phyloP scores from a whole-genome alignment of 2,113 vertebrate genomes.

The Misgurnus mizolepis region DNA sequence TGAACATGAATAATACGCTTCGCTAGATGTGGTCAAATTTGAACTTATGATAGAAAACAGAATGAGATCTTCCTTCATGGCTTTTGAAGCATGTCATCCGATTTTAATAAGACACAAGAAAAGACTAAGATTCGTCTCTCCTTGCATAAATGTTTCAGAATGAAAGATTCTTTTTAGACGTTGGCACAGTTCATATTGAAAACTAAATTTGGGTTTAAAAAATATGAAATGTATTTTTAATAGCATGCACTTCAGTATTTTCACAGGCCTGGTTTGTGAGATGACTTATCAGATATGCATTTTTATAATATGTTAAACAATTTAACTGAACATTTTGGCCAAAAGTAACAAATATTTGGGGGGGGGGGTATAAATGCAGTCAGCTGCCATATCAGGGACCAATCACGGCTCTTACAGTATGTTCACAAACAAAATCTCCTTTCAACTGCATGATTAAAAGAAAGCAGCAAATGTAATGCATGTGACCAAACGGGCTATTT shows the following conservation, averaged over 20 bases:
- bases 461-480: slow-evolving; percentile 1
- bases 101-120: slow-evolving; percentile 15
- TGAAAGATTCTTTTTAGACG: neutral
- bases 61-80: neutral
- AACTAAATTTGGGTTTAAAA: slow-evolving; percentile 1
- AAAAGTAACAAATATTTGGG: neutral
- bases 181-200: neutral
- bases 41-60: slow-evolving; percentile 15
- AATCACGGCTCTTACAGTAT: slow-evolving; percentile 4
- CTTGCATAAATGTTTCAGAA: slow-evolving; percentile 16
- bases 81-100: slow-evolving; percentile 23
- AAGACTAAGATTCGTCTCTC: neutral
- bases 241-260: neutral
- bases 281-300: slow-evolving; percentile 7
- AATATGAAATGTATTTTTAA: slow-evolving; percentile 9
- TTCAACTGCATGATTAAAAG: neutral
- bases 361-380: neutral
- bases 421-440: neutral
- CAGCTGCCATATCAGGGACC: neutral
- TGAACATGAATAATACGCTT: slow-evolving; percentile 28
- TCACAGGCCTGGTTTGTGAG: neutral
- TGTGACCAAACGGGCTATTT: neutral
- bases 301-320: slow-evolving; percentile 10
- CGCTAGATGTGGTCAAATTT: neutral
- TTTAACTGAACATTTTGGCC: neutral